These are phyloP conservation scores for Ochropacha duplaris DNA, from an alignment of 2,888 invertebrate genomes.

Conservation along the genomic window DNA sequence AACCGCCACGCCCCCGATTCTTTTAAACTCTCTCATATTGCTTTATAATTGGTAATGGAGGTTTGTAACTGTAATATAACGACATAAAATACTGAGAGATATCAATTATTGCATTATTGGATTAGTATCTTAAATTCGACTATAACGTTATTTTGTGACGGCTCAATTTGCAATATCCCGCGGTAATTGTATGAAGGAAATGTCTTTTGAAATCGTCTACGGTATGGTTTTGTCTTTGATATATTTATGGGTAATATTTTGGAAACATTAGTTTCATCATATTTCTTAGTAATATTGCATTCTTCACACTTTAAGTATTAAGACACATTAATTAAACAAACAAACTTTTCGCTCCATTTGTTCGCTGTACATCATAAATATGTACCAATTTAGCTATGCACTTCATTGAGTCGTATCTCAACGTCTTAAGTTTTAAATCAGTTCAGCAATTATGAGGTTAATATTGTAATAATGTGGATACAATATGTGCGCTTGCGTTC, in stretches of 20 bases:
- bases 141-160: not conserved
- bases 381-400: slow-evolving; percentile 4
- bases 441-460: not conserved
- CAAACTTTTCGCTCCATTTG: slow-evolving; percentile 9
- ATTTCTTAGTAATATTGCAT: not conserved
- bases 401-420: slow-evolving; percentile 7
- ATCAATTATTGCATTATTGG: not conserved
- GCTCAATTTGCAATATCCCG: not conserved
- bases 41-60: slow-evolving; percentile 32
- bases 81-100: not conserved
- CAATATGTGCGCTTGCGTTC: slow-evolving; percentile 23
- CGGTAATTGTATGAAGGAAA: not conserved
- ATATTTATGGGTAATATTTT: not conserved
- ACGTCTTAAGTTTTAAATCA: slow-evolving; percentile 8
- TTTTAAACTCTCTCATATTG: slow-evolving; percentile 44
- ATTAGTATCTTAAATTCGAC: not conserved
- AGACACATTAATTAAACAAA: slow-evolving; percentile 14
- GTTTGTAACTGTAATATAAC: slow-evolving; percentile 17
- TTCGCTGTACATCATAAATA: slow-evolving; percentile 10
- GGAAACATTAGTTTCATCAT: not conserved
- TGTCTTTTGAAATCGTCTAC: not conserved
- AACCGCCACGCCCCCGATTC: slow-evolving; percentile 46
- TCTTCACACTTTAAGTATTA: slow-evolving; percentile 5
- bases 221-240: not conserved
- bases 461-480: slow-evolving; percentile 8